Evolutionary conservation across 2,113 vertebrate genomes (phyloP).

Genomic region (Pluvianellus socialis): DNA sequence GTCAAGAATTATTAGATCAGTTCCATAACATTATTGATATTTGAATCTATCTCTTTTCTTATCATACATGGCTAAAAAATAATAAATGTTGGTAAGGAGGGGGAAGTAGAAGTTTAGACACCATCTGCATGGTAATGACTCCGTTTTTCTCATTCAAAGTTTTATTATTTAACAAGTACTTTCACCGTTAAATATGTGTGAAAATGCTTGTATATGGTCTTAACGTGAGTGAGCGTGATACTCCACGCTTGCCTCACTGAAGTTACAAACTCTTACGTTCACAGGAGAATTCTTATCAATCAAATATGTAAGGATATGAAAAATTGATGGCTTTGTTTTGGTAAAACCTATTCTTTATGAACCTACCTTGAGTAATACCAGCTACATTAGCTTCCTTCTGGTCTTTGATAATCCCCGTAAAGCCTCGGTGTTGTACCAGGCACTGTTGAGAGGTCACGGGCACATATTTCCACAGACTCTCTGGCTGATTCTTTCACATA

Average conservation of each 20-base stretch:
- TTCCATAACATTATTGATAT: neutral
- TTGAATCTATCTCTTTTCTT: neutral
- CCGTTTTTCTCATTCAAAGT: neutral
- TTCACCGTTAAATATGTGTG: neutral
- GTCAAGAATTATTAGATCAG: neutral
- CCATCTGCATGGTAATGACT: neutral
- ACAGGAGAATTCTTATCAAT: neutral
- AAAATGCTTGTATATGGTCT: neutral
- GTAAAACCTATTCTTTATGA: neutral
- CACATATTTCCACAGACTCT: neutral
- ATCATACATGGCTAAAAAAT: neutral
- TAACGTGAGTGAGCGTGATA: neutral
- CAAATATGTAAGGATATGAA: neutral
- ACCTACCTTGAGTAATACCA: neutral
- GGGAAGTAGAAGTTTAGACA: neutral
- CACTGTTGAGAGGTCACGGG: neutral
- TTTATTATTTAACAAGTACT: neutral
- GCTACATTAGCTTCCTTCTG: neutral
- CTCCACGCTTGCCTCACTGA: neutral
- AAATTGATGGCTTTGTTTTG: neutral
- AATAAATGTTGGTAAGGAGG: neutral
- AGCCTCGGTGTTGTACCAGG: neutral
- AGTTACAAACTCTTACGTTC: neutral
- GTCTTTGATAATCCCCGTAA: neutral
- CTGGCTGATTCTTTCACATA: neutral